phyloP scores from a whole-genome alignment of 2,888 invertebrate species.

The Lithophane leautieri region DNA sequence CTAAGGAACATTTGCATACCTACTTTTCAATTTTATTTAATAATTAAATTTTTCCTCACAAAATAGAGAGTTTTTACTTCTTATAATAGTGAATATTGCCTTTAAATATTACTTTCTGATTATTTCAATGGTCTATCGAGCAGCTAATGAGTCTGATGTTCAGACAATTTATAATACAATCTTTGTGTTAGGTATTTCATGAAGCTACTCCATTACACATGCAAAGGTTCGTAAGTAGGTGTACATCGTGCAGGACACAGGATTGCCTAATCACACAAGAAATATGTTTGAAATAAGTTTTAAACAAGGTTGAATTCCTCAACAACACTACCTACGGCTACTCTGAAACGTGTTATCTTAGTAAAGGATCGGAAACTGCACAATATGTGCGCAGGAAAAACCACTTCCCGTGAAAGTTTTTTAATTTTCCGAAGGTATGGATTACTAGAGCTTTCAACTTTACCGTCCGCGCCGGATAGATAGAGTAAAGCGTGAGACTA shows the following conservation, averaged over 20 bases:
- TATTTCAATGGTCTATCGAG: neutral
- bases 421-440: slow-evolving; percentile 51
- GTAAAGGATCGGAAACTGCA: slow-evolving; percentile 21
- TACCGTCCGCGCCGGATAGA: neutral
- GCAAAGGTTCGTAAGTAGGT: neutral
- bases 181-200: neutral
- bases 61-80: neutral
- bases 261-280: no score
- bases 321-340: neutral
- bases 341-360: slow-evolving; percentile 16
- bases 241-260: neutral
- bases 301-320: neutral
- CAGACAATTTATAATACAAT: no score
- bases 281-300: neutral
- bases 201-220: neutral
- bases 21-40: neutral
- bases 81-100: no score
- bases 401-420: slow-evolving; percentile 44
- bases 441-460: slow-evolving; percentile 49
- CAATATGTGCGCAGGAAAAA: slow-evolving; percentile 30
- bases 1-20: neutral
- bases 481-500: slow-evolving; percentile 1
- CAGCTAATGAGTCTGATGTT: neutral
- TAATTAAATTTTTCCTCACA: neutral
- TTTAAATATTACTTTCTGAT: no score